Percentiles rank a stretch among this genome's conserved stretches.
Conservation (phyloP, 2,797 vertebrate genomes). For the Chelidonichthys spinosus region DNA sequence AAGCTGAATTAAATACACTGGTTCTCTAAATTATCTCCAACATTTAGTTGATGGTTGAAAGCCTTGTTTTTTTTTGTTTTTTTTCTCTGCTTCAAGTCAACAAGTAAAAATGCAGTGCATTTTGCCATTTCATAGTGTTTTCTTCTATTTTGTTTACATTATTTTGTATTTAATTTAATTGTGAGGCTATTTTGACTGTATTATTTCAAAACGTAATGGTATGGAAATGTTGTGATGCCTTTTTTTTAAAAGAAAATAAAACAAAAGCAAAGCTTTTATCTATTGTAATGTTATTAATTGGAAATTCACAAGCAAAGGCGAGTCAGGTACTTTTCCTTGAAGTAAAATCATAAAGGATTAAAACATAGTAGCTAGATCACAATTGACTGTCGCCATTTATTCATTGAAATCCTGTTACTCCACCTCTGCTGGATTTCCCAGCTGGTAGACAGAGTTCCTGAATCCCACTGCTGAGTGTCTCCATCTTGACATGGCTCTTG, state of each 20-base stretch:
- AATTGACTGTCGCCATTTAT: neutral
- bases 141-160: conserved; percentile 18
- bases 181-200: conserved; percentile 11
- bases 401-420: neutral
- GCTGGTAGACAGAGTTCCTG: conserved; percentile 49
- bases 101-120: conserved; percentile 28
- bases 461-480: neutral
- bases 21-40: conserved; percentile 14
- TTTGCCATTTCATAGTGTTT: conserved; percentile 16
- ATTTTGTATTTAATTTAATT: conserved; percentile 33
- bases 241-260: conserved; percentile 48
- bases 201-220: conserved; percentile 20
- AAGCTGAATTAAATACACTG: neutral
- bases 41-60: too few species aligned
- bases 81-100: conserved; percentile 9
- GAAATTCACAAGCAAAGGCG: neutral
- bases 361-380: conserved; percentile 15
- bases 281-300: conserved; percentile 6
- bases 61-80: neutral
- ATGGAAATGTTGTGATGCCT: conserved; percentile 29
- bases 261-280: conserved; percentile 14
- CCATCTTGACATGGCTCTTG: neutral
- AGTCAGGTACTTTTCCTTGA: neutral
- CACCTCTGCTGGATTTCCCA: neutral
- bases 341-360: neutral